phyloP scores from a whole-genome alignment of 1,140 invertebrate species.

The Ptiloglossa arizonensis region DNA sequence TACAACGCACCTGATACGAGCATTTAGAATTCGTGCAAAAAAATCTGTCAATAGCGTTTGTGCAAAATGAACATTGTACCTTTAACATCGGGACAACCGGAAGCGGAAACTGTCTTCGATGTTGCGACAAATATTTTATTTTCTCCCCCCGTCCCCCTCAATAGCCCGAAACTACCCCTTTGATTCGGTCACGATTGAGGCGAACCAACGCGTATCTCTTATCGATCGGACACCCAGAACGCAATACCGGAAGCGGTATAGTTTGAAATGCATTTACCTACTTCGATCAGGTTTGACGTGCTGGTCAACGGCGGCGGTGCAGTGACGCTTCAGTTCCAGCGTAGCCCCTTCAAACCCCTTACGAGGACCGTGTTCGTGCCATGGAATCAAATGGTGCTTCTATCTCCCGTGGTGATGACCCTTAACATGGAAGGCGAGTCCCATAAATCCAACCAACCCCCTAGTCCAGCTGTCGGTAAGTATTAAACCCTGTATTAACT shows the following conservation, averaged over 20 bases:
- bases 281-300: constrained; percentile 94
- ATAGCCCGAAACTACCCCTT: neutral
- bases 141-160: neutral
- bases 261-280: constrained; percentile 61
- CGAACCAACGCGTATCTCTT: constrained; percentile 10
- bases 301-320: constrained; percentile 99
- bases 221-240: constrained; percentile 34
- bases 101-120: neutral
- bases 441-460: constrained; percentile 78
- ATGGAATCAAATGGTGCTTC: constrained; percentile 97
- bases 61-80: too few relatives aligned
- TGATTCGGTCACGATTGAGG: neutral
- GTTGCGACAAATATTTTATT: neutral
- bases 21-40: too few relatives aligned
- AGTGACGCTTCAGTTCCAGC: constrained; percentile 97
- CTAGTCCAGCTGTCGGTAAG: constrained; percentile 77
- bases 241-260: constrained; percentile 45
- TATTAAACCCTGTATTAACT: constrained; percentile 33
- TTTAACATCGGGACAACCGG: neutral
- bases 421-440: constrained; percentile 88
- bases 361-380: constrained; percentile 95
- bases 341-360: constrained; percentile 93
- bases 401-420: constrained; percentile 93
- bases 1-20: too few relatives aligned
- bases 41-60: too few relatives aligned